These are phyloP conservation scores for Proctacanthus coquilletti DNA, from an alignment of 1,140 invertebrate genomes.

Conservation along the genomic window DNA sequence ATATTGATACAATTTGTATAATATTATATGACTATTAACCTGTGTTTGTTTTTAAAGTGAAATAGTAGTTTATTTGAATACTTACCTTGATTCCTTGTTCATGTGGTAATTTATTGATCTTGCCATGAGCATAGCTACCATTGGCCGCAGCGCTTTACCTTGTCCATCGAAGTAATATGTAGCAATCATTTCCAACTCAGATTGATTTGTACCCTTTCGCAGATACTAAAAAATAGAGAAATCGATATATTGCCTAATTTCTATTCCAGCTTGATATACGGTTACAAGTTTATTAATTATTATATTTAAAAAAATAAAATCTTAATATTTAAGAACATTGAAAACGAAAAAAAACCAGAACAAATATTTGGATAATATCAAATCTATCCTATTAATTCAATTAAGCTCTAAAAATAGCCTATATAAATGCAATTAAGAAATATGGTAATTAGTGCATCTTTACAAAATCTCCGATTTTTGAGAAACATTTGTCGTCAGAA, in stretches of 20 bases:
- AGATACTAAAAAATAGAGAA: conserved; percentile 44
- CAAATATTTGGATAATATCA: too few relatives aligned
- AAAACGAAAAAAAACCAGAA: background rate
- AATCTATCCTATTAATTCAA: background rate
- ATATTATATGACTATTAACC: too few relatives aligned
- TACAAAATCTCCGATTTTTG: too few relatives aligned
- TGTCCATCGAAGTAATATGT: conserved; percentile 95
- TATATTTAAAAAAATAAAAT: conserved; percentile 1
- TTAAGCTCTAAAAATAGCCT: too few relatives aligned
- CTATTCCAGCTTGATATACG: background rate
- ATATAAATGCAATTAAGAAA: too few relatives aligned
- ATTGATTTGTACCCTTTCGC: conserved; percentile 55
- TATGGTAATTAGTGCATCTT: too few relatives aligned
- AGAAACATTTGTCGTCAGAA: too few relatives aligned
- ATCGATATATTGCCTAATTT: background rate
- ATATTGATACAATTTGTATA: too few relatives aligned
- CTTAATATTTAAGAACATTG: background rate
- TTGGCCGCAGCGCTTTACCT: conserved; percentile 86
- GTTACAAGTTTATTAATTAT: too few relatives aligned
- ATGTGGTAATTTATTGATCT: conserved; percentile 80
- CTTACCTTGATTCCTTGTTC: conserved; percentile 66
- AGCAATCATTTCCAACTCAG: conserved; percentile 71
- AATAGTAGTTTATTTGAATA: too few relatives aligned
- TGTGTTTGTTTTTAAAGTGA: too few relatives aligned
- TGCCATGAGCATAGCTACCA: conserved; percentile 82